Evolutionary conservation across 2,888 invertebrate species (phyloP).

Genomic region (Reticulitermes lucifugus): DNA sequence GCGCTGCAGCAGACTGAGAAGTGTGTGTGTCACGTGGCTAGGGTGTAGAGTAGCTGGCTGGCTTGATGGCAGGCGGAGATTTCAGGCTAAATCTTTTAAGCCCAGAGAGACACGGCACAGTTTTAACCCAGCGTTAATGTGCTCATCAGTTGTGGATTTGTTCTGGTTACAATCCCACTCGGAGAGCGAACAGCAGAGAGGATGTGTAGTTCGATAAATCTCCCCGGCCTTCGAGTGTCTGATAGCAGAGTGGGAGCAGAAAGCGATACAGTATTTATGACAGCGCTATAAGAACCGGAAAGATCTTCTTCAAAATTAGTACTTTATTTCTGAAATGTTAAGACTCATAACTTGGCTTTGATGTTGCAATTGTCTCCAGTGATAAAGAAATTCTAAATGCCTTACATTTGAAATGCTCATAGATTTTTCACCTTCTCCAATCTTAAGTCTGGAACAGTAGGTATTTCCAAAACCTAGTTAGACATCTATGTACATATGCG

Average conservation of each 20-base stretch:
- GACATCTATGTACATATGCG: too few species aligned
- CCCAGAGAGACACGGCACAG: constrained; percentile 24
- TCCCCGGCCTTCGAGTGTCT: not conserved
- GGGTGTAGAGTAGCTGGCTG: not conserved
- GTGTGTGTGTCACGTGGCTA: not conserved
- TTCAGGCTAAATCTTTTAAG: constrained; percentile 35
- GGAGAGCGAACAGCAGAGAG: constrained; percentile 29
- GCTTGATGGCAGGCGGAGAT: constrained; percentile 3
- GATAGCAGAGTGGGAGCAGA: not conserved
- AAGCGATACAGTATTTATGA: not conserved
- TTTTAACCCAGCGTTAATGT: constrained; percentile 46
- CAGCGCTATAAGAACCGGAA: not conserved
- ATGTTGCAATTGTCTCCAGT: too few species aligned
- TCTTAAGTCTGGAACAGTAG: too few species aligned
- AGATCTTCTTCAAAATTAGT: too few species aligned
- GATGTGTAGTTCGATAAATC: constrained; percentile 20
- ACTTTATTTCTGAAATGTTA: too few species aligned
- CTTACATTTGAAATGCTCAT: too few species aligned
- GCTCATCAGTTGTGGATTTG: constrained; percentile 49
- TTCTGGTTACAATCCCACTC: constrained; percentile 34
- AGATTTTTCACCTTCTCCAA: too few species aligned
- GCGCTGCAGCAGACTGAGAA: too few species aligned
- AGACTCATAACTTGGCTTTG: too few species aligned
- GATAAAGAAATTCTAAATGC: too few species aligned
- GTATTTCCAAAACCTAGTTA: too few species aligned